Base-by-base conservation (phyloP, 2,113 vertebrate species). In the Nerophis ophidion region DNA sequence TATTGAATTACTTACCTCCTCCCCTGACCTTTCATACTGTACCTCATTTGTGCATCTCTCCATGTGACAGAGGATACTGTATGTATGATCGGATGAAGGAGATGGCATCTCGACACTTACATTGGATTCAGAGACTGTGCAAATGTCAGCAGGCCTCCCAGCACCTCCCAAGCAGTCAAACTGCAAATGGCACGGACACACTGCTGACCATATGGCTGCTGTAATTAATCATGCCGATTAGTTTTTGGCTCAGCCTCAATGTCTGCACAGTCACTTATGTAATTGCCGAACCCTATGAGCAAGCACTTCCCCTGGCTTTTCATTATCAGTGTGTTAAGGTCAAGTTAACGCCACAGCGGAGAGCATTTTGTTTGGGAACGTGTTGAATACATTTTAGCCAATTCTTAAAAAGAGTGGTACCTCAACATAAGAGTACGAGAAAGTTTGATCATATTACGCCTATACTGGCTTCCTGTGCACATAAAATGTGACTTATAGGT, bases 211-310 rank as follows among this genome's bases (percentile, higher is more conserved):
- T 89, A 89, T 89, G 90, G 90, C 83, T 82, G 73, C 64, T 69
- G 74, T 91, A 89, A 89, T 89, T 88, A 89, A 91, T 91, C 76
- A 81, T 67, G 63, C 52, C 80, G 75, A 86, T 89, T 89, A 88
- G 73, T 82, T 82, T 87, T 84, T 91, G 89, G 87, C 88, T 84
- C 49, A 11, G 54, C 70, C 61, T 83, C 84, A 71, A 78, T 62
- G 61, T 81, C 81, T 75, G 70, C 83, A 68, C 78, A 81, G 83
- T 80, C 74, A 75, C 75, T 89, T 85, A 82, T 70, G 78, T 76
- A 83, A 82, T 64, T 70, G 70, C 65, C 71, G 55, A 79, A 66
- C 64, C 71, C 72, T 68, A 55, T 65, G 77, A 81, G 65, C 70
- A 73, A 72, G 64, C 60, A 64, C 56, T 66, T 71, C 72, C 79